Evolutionary conservation across 2,888 invertebrate genomes (phyloP), one percentile per base, ranked within the genome.

Genomic region (Metallyticus violacea): DNA sequence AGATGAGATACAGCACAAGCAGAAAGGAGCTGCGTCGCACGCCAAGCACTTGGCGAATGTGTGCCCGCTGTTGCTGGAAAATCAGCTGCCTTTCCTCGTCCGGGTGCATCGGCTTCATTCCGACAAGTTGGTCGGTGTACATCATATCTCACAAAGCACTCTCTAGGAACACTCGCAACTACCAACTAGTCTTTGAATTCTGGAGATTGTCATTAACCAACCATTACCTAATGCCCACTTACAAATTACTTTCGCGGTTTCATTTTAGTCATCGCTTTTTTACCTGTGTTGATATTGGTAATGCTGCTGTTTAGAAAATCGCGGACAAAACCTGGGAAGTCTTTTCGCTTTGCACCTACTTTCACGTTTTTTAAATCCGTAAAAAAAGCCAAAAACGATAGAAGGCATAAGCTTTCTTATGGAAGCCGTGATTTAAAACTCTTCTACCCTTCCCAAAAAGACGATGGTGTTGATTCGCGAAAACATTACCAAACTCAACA

Each of bases 21-120:
- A 95, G 91, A 85, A 92, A 93, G 0, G 93, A 93, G 88, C 93
- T 93, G 88, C 93, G 92, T 79, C 93, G 92, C 86, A 94, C 91
- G 1, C 94, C 94, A 88, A 94, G 92, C 85, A 94, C 88, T 85
- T 89, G 78, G 6, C 86, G 88, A 28, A 89, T 83, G 62, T 88
- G 89, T 25, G 90, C 90, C 27, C 90, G 88, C 79, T 83, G 26
- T n/a, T 83, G 77, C 5, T 77, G 83, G 29, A 40, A 28, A 27
- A 29, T 22, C 7, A 82, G 4, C 1, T 82, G 82, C 26, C 26
- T 26, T 6, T 82, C 82, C 6, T 82, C 82, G 22, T 62, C 62
- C 15, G 22, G 22, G 3, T 22, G 62, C 28, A 27, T 3, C 2
- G 83, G n/a, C 7, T 62, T 62, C 15, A 62, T 62, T 4, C 15